Evolutionary conservation across 2,888 invertebrate genomes (phyloP).

Genomic region (Morpho deidamia): DNA sequence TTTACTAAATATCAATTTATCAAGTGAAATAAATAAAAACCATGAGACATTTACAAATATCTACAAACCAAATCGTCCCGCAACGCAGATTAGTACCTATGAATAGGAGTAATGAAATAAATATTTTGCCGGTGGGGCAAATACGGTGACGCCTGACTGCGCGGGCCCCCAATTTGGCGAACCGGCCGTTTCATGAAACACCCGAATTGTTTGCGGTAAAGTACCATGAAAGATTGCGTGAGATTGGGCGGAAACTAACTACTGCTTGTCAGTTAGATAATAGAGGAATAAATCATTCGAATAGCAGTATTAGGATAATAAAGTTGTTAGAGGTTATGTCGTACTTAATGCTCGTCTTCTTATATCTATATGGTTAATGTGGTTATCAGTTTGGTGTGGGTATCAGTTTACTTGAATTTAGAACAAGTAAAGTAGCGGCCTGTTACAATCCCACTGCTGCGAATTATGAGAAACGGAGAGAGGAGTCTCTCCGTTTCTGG

Average conservation of each 20-base stretch:
- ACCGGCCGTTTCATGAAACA: slow-evolving; percentile 64
- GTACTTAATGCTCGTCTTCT: too few relatives aligned
- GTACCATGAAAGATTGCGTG: slow-evolving; percentile 52
- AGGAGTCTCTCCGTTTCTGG: too few relatives aligned
- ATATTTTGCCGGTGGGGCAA: slow-evolving; percentile 76
- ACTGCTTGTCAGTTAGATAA: slow-evolving; percentile 3
- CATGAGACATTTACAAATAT: too few relatives aligned
- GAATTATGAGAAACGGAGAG: too few relatives aligned
- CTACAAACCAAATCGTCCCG: slow-evolving; percentile 20
- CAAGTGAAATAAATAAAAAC: too few relatives aligned
- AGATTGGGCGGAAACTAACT: slow-evolving; percentile 58
- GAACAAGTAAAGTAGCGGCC: too few relatives aligned
- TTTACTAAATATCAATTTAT: too few relatives aligned
- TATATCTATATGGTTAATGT: too few relatives aligned
- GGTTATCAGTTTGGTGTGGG: too few relatives aligned
- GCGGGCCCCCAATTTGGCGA: slow-evolving; percentile 62
- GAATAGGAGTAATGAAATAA: slow-evolving; percentile 79
- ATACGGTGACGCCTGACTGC: slow-evolving; percentile 63
- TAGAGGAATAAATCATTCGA: slow-evolving; percentile 6
- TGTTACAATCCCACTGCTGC: too few relatives aligned
- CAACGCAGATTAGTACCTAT: slow-evolving; percentile 69
- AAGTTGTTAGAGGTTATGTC: background rate
- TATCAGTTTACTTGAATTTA: too few relatives aligned
- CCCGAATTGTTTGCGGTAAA: slow-evolving; percentile 60
- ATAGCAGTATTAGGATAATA: background rate